Percentiles rank a stretch among this genome's conserved stretches.
phyloP scores from a whole-genome alignment of 2,113 vertebrate species.

The Catharus bicknelli region DNA sequence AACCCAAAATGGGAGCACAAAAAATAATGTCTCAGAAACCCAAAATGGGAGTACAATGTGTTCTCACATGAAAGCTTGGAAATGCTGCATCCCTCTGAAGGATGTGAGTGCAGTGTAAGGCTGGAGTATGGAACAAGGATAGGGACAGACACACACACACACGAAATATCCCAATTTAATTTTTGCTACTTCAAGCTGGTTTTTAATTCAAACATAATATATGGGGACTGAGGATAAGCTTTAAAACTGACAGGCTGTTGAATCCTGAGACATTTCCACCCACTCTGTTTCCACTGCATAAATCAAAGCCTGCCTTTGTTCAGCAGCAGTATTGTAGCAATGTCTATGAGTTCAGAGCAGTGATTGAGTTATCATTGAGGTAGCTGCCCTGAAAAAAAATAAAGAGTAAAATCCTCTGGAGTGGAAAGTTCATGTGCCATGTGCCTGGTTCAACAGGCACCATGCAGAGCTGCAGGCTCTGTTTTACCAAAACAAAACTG shows the following conservation, averaged over 20 bases:
- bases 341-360: background rate
- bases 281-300: slow-evolving; percentile 53
- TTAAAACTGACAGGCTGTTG: slow-evolving; percentile 45
- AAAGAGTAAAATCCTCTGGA: background rate
- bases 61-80: background rate
- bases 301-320: slow-evolving; percentile 61
- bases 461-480: background rate
- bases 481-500: rapidly evolving
- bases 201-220: slow-evolving; percentile 13
- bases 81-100: background rate
- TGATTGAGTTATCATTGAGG: slow-evolving; percentile 5
- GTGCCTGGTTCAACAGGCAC: background rate
- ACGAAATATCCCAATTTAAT: background rate
- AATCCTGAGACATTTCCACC: slow-evolving; percentile 56
- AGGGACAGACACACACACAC: background rate
- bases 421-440: background rate
- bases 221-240: background rate
- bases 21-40: slow-evolving; percentile 1
- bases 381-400: background rate
- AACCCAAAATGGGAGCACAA: slow-evolving; percentile 17
- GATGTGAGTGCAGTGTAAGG: background rate
- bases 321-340: background rate
- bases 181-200: background rate
- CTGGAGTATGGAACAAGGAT: background rate
- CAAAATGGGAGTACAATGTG: background rate